Evolutionary conservation across 1,140 invertebrate genomes (phyloP).

Genomic region (Drosophila setifemur): DNA sequence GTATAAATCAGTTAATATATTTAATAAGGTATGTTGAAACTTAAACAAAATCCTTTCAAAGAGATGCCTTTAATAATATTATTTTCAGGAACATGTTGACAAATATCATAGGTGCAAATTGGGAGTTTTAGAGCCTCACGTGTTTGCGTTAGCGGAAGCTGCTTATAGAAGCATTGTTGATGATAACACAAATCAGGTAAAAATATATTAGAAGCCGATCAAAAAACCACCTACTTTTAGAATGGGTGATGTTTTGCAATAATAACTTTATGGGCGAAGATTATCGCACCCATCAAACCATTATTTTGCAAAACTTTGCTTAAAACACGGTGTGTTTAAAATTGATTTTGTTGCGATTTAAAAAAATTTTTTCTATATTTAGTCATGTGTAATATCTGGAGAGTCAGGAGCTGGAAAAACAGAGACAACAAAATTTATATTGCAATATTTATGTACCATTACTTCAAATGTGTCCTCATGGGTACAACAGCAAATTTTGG

Average conservation of each 20-base stretch:
- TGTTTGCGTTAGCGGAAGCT: constrained; percentile 94
- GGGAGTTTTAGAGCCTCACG: constrained; percentile 92
- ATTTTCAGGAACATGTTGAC: constrained; percentile 89
- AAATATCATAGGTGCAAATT: constrained; percentile 92
- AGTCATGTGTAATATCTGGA: constrained; percentile 98
- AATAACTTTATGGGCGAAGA: too few species aligned
- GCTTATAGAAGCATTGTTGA: constrained; percentile 86
- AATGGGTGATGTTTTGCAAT: too few species aligned
- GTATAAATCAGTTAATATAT: constrained; percentile 95
- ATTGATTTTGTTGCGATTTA: background rate
- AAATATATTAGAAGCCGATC: too few species aligned
- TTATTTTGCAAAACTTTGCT: too few species aligned
- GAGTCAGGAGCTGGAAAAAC: constrained; percentile 99
- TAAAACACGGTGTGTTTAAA: background rate
- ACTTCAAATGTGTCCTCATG: constrained; percentile 93
- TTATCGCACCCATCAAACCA: too few species aligned
- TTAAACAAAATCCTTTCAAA: background rate
- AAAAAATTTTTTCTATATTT: constrained; percentile 78
- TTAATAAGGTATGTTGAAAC: too few species aligned
- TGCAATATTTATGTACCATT: constrained; percentile 96
- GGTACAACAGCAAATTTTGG: constrained; percentile 96
- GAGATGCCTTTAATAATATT: constrained; percentile 59
- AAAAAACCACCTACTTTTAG: too few species aligned
- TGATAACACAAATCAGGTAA: constrained; percentile 73
- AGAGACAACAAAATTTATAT: constrained; percentile 96